Conservation (phyloP, 2,113 vertebrate species). For the Pogonocichla stellata region DNA sequence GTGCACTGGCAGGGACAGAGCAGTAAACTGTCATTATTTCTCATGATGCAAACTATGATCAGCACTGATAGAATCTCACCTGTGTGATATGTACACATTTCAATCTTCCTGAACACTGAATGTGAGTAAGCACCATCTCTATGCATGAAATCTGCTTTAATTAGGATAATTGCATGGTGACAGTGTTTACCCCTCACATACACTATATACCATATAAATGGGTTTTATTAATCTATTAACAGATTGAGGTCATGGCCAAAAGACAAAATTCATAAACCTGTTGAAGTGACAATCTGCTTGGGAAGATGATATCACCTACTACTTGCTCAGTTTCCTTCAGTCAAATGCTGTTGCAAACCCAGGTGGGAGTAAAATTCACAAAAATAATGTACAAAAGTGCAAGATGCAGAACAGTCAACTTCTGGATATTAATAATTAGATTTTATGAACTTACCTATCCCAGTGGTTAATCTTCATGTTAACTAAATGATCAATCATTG, state of each 20-base stretch:
- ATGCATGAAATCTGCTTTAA: conserved; percentile 48
- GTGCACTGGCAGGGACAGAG: neutral
- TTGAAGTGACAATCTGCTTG: neutral
- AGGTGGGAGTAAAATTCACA: neutral
- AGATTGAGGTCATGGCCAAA: conserved; percentile 54
- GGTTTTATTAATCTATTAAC: conserved; percentile 51
- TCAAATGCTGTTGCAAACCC: neutral
- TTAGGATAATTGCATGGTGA: conserved; percentile 56
- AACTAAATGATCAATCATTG: conserved; percentile 91
- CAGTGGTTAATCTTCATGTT: conserved; percentile 91
- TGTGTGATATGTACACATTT: neutral
- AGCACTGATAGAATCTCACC: conserved; percentile 49
- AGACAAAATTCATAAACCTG: conserved; percentile 14
- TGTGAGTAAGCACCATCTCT: conserved; percentile 54
- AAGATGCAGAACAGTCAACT: neutral
- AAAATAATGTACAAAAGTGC: neutral
- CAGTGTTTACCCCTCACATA: conserved; percentile 34
- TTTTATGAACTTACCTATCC: conserved; percentile 80
- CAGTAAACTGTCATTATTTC: conserved; percentile 46
- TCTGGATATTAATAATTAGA: neutral
- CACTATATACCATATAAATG: neutral
- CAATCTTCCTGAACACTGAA: neutral
- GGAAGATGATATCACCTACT: neutral
- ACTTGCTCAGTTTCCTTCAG: neutral
- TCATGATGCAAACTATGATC: conserved; percentile 34